Percentiles rank a stretch among this genome's conserved stretches.
phyloP scores from a whole-genome alignment of 2,888 invertebrate genomes.

The Callyntrura guangdongensis region DNA sequence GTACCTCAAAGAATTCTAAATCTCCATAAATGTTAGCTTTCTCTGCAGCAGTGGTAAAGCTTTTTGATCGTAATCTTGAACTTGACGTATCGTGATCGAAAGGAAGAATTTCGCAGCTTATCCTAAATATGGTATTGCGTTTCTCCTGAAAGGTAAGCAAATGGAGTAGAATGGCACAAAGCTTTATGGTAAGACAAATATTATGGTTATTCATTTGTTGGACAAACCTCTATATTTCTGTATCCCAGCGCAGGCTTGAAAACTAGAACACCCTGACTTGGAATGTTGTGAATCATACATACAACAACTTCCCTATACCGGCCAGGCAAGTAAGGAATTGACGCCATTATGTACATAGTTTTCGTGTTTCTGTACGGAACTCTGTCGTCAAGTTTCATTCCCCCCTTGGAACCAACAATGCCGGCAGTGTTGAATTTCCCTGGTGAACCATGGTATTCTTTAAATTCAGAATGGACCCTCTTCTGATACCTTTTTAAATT shows the following conservation, averaged over 20 bases:
- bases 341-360: slow-evolving; percentile 78
- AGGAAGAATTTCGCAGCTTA: slow-evolving; percentile 73
- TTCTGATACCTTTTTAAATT: not conserved
- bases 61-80: not conserved
- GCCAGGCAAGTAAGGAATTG: slow-evolving; percentile 71
- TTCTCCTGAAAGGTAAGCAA: slow-evolving; percentile 37
- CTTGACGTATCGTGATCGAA: not conserved
- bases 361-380: slow-evolving; percentile 18
- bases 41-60: not conserved
- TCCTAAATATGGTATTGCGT: slow-evolving; percentile 70
- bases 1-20: slow-evolving; percentile 55
- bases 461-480: not conserved
- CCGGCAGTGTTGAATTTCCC: not conserved
- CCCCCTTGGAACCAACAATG: not conserved
- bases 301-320: slow-evolving; percentile 66
- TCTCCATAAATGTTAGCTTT: not conserved
- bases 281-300: slow-evolving; percentile 63
- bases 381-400: slow-evolving; percentile 32
- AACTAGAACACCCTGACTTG: slow-evolving; percentile 48
- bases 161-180: not conserved
- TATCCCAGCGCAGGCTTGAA: slow-evolving; percentile 77
- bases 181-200: not conserved
- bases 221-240: slow-evolving; percentile 72
- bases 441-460: not conserved
- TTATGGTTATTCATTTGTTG: not conserved